Base-by-base conservation (phyloP, 2,888 invertebrate species). In the Rhagonycha fulva region DNA sequence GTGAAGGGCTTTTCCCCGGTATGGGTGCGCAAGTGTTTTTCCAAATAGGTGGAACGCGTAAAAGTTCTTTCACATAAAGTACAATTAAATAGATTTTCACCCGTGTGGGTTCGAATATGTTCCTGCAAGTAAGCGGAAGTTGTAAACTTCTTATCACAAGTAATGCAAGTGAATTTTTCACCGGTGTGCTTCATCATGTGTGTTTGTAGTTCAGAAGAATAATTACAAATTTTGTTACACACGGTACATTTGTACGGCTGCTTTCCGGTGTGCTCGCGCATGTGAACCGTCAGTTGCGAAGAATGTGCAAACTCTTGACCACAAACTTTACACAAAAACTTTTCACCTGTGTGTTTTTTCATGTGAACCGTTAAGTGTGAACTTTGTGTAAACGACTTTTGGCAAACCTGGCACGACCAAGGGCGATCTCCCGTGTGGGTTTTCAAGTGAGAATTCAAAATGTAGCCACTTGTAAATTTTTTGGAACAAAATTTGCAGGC, bases 341-440 rank as follows among this genome's bases (percentile, higher is more conserved):
- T 81, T 68, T 82, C 81, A n/a, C 80, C 91, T 0, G 90, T 91
- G 78, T 92, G 91, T 77, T 89, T 89, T 0, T 89, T 85, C 90
- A 90, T 90, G 79, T 92, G 91, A 0, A 88, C 89, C 63, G 89
- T 89, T n/a, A 91, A 81, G 84, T 92, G 91, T 23, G 91, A 91
- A 80, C 89, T 90, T 85, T 92, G 92, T 78, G 91, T 91, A 84
- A 92, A 92, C 2, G 88, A 87, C 85, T 91, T 91, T 14, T 90
- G 89, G 83, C 92, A 92, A 3, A 88, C 82, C 12, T 88, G 86
- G 81, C 92, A 92, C 14, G 90, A 86, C 84, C 89, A 91, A 0
- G 92, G 92, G 75, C 90, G 88, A 82, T 91, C 92, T 5, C 92
- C 92, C 0, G 92, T 91, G 85, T 92, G 92, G 5, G 90, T 91